Base-by-base conservation (phyloP, 2,797 vertebrate genomes). In the Capromys pilorides region DNA sequence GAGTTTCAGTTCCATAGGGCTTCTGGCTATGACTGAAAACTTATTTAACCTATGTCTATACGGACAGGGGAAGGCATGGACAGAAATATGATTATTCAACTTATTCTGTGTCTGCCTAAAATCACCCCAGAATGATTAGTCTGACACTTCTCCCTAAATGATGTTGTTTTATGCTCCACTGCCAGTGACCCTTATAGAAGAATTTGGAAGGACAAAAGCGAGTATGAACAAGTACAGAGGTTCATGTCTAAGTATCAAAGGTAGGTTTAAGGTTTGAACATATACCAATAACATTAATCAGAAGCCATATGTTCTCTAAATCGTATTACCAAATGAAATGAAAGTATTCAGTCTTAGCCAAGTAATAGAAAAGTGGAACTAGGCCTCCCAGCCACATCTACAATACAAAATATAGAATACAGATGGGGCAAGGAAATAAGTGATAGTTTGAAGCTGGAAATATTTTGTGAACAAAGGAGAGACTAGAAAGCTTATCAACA, bases 251-350 rank as follows among this genome's bases (percentile, higher is more conserved):
- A 54, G 9, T 61, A 69, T 95, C 91, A 95, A 93, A 97, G 88
- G 94, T 85, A 86, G 86, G 54, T 94, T 97, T 96, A 97, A 91
- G 86, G 83, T 95, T 59, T 96, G 80, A 93, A 94, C 94, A 90
- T 51, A 90, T 71, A 87, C 62, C 94, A 97, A 91, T 4, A 13
- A n/a, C 10, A 90, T 36, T 12, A 66, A 62, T 86, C 93, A 96
- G 90, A 93, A 84, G 57, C 78, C 71, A 1, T 90, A 41, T 81
- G 8, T n/a, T 75, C 64, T 84, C 39, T 73, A 91, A 86, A 83
- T 51, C 80, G 24, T 33, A 83, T 26, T 62, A 77, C 41, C 59
- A 1, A 78, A 94, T 69, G 14, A 94, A 4, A 11, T 26, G 95
- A 66, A 85, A 62, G 21, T 73, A 28, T 7, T 78, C 57, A 88